phyloP scores from a whole-genome alignment of 1,140 invertebrate species.

The Drosophila sproati region DNA sequence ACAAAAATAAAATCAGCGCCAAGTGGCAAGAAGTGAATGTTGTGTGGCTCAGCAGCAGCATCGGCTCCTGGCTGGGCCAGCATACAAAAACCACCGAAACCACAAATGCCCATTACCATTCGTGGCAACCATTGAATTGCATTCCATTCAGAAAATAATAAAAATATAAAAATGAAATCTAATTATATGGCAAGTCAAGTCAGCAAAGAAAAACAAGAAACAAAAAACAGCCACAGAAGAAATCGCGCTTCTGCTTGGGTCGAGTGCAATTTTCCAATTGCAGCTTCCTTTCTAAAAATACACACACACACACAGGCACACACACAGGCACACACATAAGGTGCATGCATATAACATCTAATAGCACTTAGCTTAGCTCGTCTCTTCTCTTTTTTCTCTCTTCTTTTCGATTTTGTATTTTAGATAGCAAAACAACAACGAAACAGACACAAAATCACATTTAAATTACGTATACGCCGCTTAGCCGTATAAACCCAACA shows the following conservation, averaged over 20 bases:
- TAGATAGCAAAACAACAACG: conserved; percentile 54
- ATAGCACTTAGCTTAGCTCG: conserved; percentile 49
- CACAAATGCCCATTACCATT: conserved; percentile 52
- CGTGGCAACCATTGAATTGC: conserved; percentile 35
- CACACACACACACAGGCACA: conserved; percentile 3
- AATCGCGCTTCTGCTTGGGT: conserved; percentile 13
- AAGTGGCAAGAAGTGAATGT: conserved; percentile 58
- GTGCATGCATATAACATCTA: conserved; percentile 35
- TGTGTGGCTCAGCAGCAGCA: conserved; percentile 17
- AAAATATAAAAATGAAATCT: conserved; percentile 63
- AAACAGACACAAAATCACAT: conserved; percentile 54
- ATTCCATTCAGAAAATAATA: conserved; percentile 38
- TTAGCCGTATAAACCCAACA: conserved; percentile 54
- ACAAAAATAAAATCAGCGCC: not conserved
- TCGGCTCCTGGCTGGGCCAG: conserved; percentile 23
- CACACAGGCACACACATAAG: not conserved
- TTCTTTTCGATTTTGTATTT: conserved; percentile 60
- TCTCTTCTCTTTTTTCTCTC: conserved; percentile 28
- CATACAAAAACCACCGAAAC: conserved; percentile 17
- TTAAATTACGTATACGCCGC: conserved; percentile 71
- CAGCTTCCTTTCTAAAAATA: conserved; percentile 74
- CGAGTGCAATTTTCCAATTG: conserved; percentile 27
- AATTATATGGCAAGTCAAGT: conserved; percentile 45
- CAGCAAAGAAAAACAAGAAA: conserved; percentile 26
- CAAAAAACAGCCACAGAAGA: conserved; percentile 35